A percentile compares a stretch with the other conserved stretches of the same genome.
phyloP scores from a whole-genome alignment of 2,113 vertebrate species.

The Notarius quadriscutis region DNA sequence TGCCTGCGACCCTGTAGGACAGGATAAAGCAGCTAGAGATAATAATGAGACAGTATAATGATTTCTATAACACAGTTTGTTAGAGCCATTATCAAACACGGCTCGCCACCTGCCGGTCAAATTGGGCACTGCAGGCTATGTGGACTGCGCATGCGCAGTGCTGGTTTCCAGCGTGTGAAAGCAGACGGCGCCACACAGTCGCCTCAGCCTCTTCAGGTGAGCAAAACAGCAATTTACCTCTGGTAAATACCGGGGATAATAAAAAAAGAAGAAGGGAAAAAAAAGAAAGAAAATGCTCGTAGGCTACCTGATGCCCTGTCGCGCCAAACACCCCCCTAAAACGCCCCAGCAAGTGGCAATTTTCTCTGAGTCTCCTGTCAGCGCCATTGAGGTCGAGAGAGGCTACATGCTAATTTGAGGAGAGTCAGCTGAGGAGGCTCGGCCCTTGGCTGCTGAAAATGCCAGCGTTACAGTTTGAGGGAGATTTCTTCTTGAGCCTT shows the following conservation, averaged over 20 bases:
- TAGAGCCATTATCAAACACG: neutral
- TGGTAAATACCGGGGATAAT: conserved; percentile 67
- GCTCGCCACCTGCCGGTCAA: conserved; percentile 45
- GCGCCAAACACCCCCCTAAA: conserved; percentile 67
- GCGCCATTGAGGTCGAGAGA: conserved; percentile 42
- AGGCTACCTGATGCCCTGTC: conserved; percentile 65
- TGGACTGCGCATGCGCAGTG: conserved; percentile 5
- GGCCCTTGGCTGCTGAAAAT: conserved; percentile 14
- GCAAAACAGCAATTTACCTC: conserved; percentile 79
- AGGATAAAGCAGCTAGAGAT: neutral
- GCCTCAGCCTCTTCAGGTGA: conserved; percentile 65
- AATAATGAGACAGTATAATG: neutral
- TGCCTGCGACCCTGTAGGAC: too few species aligned
- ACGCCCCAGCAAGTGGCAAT: conserved; percentile 48
- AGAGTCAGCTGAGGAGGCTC: neutral
- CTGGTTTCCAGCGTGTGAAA: conserved; percentile 54
- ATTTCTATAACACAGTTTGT: neutral
- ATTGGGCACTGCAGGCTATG: conserved; percentile 6
- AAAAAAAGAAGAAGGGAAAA: conserved; percentile 52
- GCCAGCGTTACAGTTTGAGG: conserved; percentile 28
- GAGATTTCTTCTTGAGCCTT: conserved; percentile 31
- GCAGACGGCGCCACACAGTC: conserved; percentile 69
- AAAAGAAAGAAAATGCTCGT: conserved; percentile 64
- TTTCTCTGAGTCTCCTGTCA: conserved; percentile 50
- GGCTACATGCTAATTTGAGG: conserved; percentile 42